Percentiles rank a stretch among this genome's conserved stretches.
phyloP scores from a whole-genome alignment of 1,140 invertebrate species.

The Panulirus ornatus region DNA sequence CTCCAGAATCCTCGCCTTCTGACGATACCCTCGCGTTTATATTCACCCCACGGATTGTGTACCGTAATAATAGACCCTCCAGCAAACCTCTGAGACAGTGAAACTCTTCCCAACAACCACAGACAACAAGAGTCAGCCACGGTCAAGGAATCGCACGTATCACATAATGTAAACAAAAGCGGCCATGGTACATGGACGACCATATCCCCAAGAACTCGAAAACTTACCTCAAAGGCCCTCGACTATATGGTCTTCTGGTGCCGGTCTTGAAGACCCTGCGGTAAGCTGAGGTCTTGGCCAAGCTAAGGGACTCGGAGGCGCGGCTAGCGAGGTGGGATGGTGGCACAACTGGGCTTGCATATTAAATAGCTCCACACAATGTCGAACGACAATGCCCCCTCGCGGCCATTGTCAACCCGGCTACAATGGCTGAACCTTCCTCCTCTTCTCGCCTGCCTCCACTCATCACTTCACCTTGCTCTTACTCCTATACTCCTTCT shows the following conservation, averaged over 20 bases:
- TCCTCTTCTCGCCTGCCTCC: slow-evolving; percentile 12
- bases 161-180: too few relatives aligned
- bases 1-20: too few relatives aligned
- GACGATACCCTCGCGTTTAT: too few relatives aligned
- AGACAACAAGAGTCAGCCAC: too few relatives aligned
- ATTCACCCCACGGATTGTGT: background rate
- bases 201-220: too few relatives aligned
- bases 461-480: slow-evolving; percentile 9
- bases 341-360: slow-evolving; percentile 53
- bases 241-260: too few relatives aligned
- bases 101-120: background rate
- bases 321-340: slow-evolving; percentile 2
- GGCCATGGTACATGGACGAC: too few relatives aligned
- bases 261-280: too few relatives aligned
- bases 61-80: background rate
- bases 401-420: slow-evolving; percentile 43
- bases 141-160: too few relatives aligned
- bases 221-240: too few relatives aligned
- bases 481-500: background rate
- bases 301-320: background rate
- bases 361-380: slow-evolving; percentile 56
- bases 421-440: slow-evolving; percentile 57
- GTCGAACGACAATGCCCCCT: slow-evolving; percentile 6
- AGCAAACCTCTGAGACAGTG: background rate
- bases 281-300: background rate